Conservation (phyloP, 2,113 vertebrate species). For the Rhinolophus ferrumequinum region DNA sequence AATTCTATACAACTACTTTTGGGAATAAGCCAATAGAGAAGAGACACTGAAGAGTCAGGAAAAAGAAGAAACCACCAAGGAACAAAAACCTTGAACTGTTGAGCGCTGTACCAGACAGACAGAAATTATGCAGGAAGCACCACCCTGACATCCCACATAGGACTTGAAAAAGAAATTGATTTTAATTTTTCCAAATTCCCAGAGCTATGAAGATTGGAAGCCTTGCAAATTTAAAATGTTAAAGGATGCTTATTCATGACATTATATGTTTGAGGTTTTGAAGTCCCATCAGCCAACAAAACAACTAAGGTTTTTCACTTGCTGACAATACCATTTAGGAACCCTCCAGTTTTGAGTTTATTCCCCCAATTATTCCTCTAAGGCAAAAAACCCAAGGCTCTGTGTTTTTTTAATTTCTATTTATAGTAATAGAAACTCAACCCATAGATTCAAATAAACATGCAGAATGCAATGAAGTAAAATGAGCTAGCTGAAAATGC, state of each 20-base stretch:
- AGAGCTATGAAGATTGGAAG: background rate
- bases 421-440: slow-evolving; percentile 68
- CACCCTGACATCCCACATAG: too few relatives aligned
- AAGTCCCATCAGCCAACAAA: slow-evolving; percentile 23
- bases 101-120: background rate
- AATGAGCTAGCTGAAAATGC: slow-evolving; percentile 46
- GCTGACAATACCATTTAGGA: slow-evolving; percentile 55
- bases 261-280: background rate
- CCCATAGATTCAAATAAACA: slow-evolving; percentile 58
- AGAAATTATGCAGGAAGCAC: fast-evolving
- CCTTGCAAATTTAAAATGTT: background rate
- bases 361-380: slow-evolving; percentile 51
- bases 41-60: background rate
- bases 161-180: background rate
- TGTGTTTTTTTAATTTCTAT: slow-evolving; percentile 54
- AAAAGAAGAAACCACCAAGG: background rate
- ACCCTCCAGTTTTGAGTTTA: slow-evolving; percentile 38
- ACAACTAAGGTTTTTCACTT: slow-evolving; percentile 44
- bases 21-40: background rate
- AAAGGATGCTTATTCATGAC: background rate
- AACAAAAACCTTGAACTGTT: background rate
- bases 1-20: background rate
- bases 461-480: slow-evolving; percentile 48
- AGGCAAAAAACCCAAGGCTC: slow-evolving; percentile 49
- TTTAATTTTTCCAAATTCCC: background rate